phyloP scores from a whole-genome alignment of 2,797 vertebrate species.

The Phaenicophaeus curvirostris region DNA sequence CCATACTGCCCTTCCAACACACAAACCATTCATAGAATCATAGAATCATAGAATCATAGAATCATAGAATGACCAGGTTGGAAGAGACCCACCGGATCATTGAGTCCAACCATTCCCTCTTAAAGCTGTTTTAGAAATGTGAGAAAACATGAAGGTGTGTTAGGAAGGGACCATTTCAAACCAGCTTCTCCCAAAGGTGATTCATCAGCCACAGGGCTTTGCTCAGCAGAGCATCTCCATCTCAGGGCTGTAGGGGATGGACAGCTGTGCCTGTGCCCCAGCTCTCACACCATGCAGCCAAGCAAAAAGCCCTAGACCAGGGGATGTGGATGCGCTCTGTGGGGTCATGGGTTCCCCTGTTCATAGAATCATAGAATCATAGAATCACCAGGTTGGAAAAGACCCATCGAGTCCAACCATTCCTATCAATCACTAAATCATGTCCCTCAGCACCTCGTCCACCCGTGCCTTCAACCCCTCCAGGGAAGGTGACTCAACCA shows the following conservation, averaged over 20 bases:
- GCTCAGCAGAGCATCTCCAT: not conserved
- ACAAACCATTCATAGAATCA: not conserved
- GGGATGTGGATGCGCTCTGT: not conserved
- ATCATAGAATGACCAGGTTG: too few species aligned
- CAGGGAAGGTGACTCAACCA: too few species aligned
- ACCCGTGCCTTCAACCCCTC: too few species aligned
- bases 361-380: too few species aligned
- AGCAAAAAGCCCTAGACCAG: rapidly evolving
- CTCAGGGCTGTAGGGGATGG: not conserved
- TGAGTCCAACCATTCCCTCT: not conserved
- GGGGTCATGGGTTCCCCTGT: rapidly evolving
- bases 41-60: too few species aligned
- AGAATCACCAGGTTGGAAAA: too few species aligned
- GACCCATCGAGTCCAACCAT: too few species aligned
- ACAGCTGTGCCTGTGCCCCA: not conserved
- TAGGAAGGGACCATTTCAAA: not conserved
- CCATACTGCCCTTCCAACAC: not conserved
- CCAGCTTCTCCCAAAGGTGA: not conserved
- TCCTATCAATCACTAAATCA: too few species aligned
- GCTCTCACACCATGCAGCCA: rapidly evolving
- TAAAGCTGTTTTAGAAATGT: not conserved
- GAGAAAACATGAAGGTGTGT: rapidly evolving
- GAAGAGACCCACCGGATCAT: too few species aligned
- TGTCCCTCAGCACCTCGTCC: too few species aligned
- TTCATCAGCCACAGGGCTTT: too few species aligned